phyloP scores from a whole-genome alignment of 2,797 vertebrate species.

The Mionectes olivaceus region DNA sequence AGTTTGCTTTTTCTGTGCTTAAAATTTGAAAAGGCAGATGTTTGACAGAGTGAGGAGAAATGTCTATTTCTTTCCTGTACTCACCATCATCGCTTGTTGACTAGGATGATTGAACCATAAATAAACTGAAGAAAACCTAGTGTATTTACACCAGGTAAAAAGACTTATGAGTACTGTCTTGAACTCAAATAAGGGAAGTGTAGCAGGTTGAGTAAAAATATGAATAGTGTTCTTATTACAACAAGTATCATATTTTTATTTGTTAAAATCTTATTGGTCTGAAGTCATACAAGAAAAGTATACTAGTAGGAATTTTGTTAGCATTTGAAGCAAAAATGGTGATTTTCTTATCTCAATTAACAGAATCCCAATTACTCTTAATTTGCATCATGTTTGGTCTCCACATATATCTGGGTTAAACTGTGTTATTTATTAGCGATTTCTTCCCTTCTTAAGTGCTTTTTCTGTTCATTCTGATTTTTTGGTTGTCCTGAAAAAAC shows the following conservation, averaged over 20 bases:
- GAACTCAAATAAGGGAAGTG: constrained; percentile 1
- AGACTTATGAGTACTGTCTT: constrained; percentile 40
- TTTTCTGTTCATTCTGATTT: neutral
- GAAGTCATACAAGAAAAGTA: neutral
- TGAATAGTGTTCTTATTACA: neutral
- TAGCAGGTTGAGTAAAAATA: neutral
- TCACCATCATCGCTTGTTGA: neutral
- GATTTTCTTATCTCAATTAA: neutral
- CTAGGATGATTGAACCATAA: constrained; percentile 61
- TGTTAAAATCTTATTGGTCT: neutral
- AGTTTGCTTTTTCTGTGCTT: constrained; percentile 24
- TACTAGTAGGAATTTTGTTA: neutral
- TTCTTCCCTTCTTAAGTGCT: neutral
- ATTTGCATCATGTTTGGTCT: neutral
- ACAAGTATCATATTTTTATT: neutral
- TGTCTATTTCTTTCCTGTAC: neutral
- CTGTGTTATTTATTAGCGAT: fast-evolving
- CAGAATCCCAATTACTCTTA: neutral
- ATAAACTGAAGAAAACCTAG: constrained; percentile 55
- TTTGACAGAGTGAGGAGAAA: constrained; percentile 26
- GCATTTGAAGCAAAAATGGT: neutral
- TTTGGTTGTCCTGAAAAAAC: neutral
- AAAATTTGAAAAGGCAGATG: constrained; percentile 9
- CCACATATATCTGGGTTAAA: neutral
- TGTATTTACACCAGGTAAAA: constrained; percentile 56